These are phyloP conservation scores for Ochropleura plecta DNA, from an alignment of 2,888 invertebrate genomes.

Conservation along the genomic window DNA sequence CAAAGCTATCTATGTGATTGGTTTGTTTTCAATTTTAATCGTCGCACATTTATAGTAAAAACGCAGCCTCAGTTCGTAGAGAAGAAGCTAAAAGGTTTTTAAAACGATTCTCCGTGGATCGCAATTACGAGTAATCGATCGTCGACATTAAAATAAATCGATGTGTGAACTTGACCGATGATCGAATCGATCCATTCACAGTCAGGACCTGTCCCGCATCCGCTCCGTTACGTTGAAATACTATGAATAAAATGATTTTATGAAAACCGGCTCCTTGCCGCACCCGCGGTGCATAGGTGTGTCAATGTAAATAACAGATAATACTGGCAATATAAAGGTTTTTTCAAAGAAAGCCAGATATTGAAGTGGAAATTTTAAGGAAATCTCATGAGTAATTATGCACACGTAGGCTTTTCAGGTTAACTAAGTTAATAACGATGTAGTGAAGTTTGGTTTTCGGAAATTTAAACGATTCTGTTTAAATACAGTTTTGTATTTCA, in stretches of 20 bases:
- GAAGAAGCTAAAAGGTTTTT: conserved; percentile 56
- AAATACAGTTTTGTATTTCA: not conserved
- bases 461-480: not conserved
- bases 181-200: conserved; percentile 69
- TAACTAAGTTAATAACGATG: conserved; percentile 6
- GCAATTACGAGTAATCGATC: conserved; percentile 57
- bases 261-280: conserved; percentile 62
- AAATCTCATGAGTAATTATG: conserved; percentile 28
- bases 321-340: conserved; percentile 21
- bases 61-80: conserved; percentile 12
- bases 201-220: conserved; percentile 74
- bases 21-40: not conserved
- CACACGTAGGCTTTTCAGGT: conserved; percentile 13
- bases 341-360: conserved; percentile 45
- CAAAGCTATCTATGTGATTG: not conserved
- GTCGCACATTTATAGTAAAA: not conserved
- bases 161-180: conserved; percentile 74
- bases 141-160: conserved; percentile 63
- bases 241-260: conserved; percentile 71
- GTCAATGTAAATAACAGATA: conserved; percentile 60
- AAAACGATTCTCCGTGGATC: conserved; percentile 36
- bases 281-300: conserved; percentile 45
- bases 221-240: conserved; percentile 75
- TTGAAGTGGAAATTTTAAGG: conserved; percentile 27
- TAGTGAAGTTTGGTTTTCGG: not conserved